These are phyloP conservation scores for Mormyrus hasselquistii DNA, from an alignment of 2,797 vertebrate species.

Conservation along the genomic window DNA sequence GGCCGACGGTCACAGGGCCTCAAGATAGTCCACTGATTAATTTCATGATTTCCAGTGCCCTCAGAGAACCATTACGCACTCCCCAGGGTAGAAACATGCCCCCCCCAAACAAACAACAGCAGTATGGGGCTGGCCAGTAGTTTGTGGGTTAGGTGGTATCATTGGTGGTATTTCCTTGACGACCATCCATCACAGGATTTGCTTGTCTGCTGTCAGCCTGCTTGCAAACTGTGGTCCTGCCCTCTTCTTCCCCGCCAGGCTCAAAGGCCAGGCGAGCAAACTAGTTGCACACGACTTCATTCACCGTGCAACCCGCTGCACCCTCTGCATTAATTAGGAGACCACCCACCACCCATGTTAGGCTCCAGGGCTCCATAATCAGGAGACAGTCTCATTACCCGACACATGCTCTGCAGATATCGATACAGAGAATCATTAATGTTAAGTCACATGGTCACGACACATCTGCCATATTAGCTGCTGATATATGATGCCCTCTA, in stretches of 20 bases:
- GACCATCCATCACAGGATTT: conserved; percentile 15
- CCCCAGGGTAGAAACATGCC: neutral
- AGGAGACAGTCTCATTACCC: neutral
- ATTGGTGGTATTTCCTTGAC: conserved; percentile 26
- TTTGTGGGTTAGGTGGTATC: neutral
- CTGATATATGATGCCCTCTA: neutral
- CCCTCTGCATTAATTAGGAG: neutral
- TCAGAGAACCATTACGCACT: neutral
- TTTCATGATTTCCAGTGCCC: neutral
- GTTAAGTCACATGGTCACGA: neutral
- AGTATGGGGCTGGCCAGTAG: neutral
- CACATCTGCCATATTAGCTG: neutral
- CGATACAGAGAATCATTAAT: neutral
- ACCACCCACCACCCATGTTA: neutral
- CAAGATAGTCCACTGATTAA: neutral
- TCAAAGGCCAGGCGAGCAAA: neutral
- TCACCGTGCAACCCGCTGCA: neutral
- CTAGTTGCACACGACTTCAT: neutral
- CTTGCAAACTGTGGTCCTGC: conserved; percentile 1
- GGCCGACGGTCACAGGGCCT: neutral
- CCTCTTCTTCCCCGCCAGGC: conserved; percentile 7
- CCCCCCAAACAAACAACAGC: neutral
- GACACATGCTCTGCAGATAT: neutral
- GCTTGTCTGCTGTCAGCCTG: neutral
- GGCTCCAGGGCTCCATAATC: neutral